phyloP scores from a whole-genome alignment of 2,113 vertebrate species.

The Barbus barbus region DNA sequence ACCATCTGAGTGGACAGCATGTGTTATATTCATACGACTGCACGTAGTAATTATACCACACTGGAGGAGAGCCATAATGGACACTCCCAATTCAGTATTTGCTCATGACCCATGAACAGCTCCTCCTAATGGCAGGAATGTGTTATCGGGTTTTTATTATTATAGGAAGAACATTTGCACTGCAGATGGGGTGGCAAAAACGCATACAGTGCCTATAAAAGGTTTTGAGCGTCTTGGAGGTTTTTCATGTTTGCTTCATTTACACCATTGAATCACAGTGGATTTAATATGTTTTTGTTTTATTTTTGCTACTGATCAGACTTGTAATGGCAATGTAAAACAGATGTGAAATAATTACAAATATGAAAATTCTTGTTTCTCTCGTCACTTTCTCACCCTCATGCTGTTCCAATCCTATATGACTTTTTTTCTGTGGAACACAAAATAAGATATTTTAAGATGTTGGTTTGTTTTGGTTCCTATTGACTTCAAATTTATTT shows the following conservation, averaged over 20 bases:
- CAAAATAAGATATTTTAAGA: too few species aligned
- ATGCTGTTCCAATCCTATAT: too few species aligned
- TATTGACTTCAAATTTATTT: too few species aligned
- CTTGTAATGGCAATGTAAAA: background rate
- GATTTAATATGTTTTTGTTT: background rate
- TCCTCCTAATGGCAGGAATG: slow-evolving; percentile 65
- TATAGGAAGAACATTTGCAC: slow-evolving; percentile 4
- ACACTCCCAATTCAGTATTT: slow-evolving; percentile 62
- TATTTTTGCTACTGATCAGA: background rate
- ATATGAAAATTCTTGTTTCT: too few species aligned
- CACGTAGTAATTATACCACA: slow-evolving; percentile 32
- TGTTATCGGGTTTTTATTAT: slow-evolving; percentile 10
- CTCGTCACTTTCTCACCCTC: too few species aligned
- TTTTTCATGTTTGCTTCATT: background rate
- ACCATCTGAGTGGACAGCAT: slow-evolving; percentile 36
- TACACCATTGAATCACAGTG: background rate
- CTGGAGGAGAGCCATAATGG: slow-evolving; percentile 56
- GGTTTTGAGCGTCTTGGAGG: too few species aligned
- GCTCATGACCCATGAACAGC: slow-evolving; percentile 49
- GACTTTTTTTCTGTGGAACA: too few species aligned
- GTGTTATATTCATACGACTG: slow-evolving; percentile 44
- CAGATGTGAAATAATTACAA: too few species aligned
- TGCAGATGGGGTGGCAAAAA: slow-evolving; percentile 12
- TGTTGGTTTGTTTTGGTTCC: too few species aligned
- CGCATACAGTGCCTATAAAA: background rate